Base-by-base conservation (phyloP, 2,797 vertebrate species). In the Steatocranus sp. region DNA sequence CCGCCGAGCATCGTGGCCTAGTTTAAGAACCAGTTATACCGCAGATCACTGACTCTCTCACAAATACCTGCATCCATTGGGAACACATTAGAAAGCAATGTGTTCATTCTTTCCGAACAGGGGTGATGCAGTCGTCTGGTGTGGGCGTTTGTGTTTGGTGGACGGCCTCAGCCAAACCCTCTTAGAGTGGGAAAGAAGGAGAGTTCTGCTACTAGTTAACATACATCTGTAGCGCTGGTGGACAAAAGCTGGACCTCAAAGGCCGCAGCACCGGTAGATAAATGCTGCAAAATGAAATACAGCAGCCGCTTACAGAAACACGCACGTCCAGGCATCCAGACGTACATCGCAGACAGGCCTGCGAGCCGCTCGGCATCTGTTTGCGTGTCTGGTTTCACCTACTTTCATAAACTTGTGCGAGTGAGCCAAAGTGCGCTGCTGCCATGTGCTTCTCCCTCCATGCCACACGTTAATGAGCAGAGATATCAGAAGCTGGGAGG, bases 51-150 rank as follows among this genome's bases (percentile, higher is more conserved):
- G 87, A 93, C 85, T 87, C 84, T 76, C 80, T 91, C 86, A 80
- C 89, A 93, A 90, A 95, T 95, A 95, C 94, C 93, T 95, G 94
- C 91, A 74, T 83, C 94, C 94, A 95, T 94, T 96, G 84, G 90
- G 94, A 95, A 96, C 85, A 63, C 92, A 95, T 95, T 94, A 95
- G 88, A 91, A 92, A 92, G 92, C 81, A 81, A 92, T 93, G 93
- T 93, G 93, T 95, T 96, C 94, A 95, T 93, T 95, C 91, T 95
- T 96, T 95, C 95, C 95, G 81, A 92, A 91, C 75, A 43, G 86
- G 81, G 93, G 90, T 94, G 95, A 95, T 93, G 88, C 92, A 95
- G 91, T 94, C 89, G 87, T 95, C 94, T 95, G 95, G 94, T 93
- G 94, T 94, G 94, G 94, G 61, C 86, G 82, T 74, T 80, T 87